Evolutionary conservation across 2,113 vertebrate genomes (phyloP).

Genomic region (Dicerorhinus sumatrensis): DNA sequence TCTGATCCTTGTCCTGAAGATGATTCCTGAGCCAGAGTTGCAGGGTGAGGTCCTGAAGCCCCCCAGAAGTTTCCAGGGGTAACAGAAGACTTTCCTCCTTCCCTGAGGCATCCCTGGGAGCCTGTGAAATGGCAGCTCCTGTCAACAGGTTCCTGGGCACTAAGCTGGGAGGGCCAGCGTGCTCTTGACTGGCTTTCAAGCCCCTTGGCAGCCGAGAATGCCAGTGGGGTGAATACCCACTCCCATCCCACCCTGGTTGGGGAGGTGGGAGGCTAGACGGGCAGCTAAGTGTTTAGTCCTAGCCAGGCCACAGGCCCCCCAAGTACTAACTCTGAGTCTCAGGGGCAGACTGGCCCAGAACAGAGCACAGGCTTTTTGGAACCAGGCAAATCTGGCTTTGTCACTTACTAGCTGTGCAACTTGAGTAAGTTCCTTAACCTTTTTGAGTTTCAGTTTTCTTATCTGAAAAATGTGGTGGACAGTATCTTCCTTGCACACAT

Average conservation of each 20-base stretch:
- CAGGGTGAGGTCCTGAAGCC: not conserved
- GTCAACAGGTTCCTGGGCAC: not conserved
- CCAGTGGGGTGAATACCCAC: not conserved
- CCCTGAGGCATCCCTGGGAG: not conserved
- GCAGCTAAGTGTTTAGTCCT: not conserved
- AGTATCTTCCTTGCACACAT: not conserved
- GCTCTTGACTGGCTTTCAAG: not conserved
- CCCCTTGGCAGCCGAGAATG: not conserved
- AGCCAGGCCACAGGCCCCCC: not conserved
- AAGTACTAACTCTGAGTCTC: not conserved
- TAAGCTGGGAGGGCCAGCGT: not conserved
- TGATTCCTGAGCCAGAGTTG: not conserved
- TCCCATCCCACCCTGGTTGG: not conserved
- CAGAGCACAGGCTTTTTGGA: not conserved
- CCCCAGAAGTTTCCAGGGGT: not conserved
- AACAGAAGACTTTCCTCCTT: not conserved
- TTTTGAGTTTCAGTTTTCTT: not conserved
- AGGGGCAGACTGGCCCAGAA: not conserved
- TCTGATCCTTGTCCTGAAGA: constrained; percentile 8
- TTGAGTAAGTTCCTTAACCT: not conserved
- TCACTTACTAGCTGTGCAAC: not conserved
- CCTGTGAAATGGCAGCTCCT: not conserved
- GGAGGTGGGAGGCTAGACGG: not conserved
- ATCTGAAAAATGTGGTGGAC: not conserved
- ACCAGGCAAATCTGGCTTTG: not conserved